These are phyloP conservation scores for Erpobdella octoculata DNA, from an alignment of 2,888 invertebrate species.

Conservation along the genomic window DNA sequence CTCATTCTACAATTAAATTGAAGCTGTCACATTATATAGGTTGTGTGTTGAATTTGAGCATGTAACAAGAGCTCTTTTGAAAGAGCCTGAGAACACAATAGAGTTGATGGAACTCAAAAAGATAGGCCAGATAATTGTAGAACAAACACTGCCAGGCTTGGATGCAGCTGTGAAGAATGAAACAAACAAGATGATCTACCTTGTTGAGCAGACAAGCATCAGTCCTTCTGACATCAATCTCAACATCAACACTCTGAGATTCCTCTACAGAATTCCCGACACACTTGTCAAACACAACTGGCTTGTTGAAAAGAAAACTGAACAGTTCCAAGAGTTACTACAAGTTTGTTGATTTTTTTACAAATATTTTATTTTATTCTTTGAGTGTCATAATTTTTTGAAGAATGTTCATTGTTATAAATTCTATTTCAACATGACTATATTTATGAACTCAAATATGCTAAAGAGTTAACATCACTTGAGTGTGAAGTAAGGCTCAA, in stretches of 20 bases:
- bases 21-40: neutral
- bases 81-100: slow-evolving; percentile 72
- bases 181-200: slow-evolving; percentile 62
- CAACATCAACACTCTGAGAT: slow-evolving; percentile 64
- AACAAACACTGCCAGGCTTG: slow-evolving; percentile 64
- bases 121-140: slow-evolving; percentile 69
- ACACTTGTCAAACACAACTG: slow-evolving; percentile 7
- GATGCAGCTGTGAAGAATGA: slow-evolving; percentile 63
- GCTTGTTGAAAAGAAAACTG: slow-evolving; percentile 3
- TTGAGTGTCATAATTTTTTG: neutral
- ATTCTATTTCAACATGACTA: neutral
- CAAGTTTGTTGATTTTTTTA: neutral
- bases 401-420: neutral
- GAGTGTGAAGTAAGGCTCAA: too few species aligned
- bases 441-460: neutral
- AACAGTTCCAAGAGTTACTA: slow-evolving; percentile 9
- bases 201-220: slow-evolving; percentile 72
- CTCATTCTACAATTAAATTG: neutral
- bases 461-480: neutral
- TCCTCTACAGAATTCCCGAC: slow-evolving; percentile 17
- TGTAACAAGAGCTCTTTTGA: slow-evolving; percentile 70
- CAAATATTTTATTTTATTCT: neutral
- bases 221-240: slow-evolving; percentile 78
- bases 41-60: slow-evolving; percentile 67
- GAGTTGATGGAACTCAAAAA: slow-evolving; percentile 73